Conservation (phyloP, 2,113 vertebrate species). For the Lethenteron camtschaticum region DNA sequence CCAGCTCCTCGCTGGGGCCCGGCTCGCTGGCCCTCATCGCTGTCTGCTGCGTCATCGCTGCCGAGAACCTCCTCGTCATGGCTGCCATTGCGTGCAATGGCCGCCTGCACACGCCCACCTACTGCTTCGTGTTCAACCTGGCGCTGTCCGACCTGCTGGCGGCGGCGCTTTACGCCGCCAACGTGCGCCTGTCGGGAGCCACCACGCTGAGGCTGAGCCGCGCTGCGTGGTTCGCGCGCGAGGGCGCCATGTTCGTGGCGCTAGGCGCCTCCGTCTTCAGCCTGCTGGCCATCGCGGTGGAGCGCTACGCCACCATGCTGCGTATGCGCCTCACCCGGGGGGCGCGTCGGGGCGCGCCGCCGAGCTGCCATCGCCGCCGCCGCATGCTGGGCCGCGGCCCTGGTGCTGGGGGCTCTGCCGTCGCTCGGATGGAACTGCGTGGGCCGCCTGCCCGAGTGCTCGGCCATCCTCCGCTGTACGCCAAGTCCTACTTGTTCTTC, state of each 20-base stretch:
- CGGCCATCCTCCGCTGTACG: constrained; percentile 2
- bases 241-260: constrained; percentile 80
- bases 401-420: neutral
- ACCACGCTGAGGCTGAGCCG: constrained; percentile 50
- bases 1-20: constrained; percentile 19
- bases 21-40: constrained; percentile 34
- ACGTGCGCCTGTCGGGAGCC: constrained; percentile 67
- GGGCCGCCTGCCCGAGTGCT: neutral
- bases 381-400: constrained; percentile 2
- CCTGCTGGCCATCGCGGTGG: constrained; percentile 73
- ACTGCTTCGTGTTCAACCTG: constrained; percentile 88
- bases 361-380: constrained; percentile 2
- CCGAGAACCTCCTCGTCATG: constrained; percentile 79
- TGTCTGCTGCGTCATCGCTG: constrained; percentile 57
- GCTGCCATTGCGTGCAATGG: constrained; percentile 83
- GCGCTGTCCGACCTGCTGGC: constrained; percentile 79
- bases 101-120: constrained; percentile 83
- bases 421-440: neutral
- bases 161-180: constrained; percentile 54
- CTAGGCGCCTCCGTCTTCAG: constrained; percentile 75
- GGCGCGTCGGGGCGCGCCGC: neutral
- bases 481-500: constrained; percentile 1
- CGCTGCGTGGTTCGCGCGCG: constrained; percentile 56
- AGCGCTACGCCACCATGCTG: constrained; percentile 88
- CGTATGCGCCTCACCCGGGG: constrained; percentile 40